These are phyloP conservation scores for Neodon shergylaensis DNA, from an alignment of 2,113 vertebrate genomes.

Conservation along the genomic window DNA sequence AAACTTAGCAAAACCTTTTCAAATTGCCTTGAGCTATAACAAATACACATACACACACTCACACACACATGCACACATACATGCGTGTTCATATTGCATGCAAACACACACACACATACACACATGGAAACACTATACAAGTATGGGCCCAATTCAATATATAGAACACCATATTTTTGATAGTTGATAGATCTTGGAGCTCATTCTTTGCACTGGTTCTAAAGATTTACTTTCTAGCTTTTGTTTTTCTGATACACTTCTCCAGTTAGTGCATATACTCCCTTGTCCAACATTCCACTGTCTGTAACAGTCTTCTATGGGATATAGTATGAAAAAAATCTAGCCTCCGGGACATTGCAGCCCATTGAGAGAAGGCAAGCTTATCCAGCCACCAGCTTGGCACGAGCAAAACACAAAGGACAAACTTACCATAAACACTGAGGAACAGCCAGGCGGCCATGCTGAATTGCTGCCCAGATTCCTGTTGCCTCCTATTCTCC, in stretches of 20 bases:
- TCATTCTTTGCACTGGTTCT: not conserved
- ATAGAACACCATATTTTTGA: not conserved
- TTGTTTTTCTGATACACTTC: not conserved
- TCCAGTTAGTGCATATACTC: not conserved
- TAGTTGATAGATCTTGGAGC: not conserved
- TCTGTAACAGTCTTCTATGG: not conserved
- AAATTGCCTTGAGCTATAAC: not conserved
- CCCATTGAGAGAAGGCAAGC: not conserved
- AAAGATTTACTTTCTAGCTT: not conserved
- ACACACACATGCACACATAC: not conserved
- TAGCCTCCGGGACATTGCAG: not conserved
- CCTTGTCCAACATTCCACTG: not conserved
- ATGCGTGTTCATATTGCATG: not conserved
- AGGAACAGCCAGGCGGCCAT: not conserved
- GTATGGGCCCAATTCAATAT: not conserved
- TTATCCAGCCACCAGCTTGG: not conserved
- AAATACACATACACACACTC: not conserved
- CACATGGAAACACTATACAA: not conserved
- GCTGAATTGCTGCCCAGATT: not conserved
- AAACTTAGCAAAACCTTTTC: constrained; percentile 24
- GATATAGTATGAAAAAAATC: not conserved
- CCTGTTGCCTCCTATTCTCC: not conserved
- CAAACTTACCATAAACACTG: not conserved
- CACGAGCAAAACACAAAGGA: not conserved
- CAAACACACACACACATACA: not conserved